Percentiles rank a stretch among this genome's conserved stretches.
Evolutionary conservation across 2,113 vertebrate genomes (phyloP).

Genomic region (Tyto alba): DNA sequence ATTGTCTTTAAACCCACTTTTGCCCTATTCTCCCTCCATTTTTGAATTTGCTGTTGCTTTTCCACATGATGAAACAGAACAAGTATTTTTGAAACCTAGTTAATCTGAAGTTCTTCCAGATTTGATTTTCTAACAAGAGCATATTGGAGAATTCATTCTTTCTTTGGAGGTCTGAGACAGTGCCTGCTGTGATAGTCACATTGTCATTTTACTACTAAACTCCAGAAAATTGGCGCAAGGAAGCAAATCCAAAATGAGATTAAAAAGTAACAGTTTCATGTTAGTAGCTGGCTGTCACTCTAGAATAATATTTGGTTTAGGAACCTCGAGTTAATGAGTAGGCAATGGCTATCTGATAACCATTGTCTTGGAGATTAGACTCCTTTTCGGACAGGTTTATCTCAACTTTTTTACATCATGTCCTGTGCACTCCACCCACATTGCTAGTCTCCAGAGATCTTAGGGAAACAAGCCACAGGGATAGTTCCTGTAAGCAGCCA

Average conservation of each 20-base stretch:
- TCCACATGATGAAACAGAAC: neutral
- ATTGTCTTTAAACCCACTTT: neutral
- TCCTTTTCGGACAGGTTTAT: constrained; percentile 11
- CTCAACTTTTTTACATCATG: neutral
- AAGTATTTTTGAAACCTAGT: neutral
- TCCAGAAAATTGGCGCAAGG: accelerated
- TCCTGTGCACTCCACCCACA: constrained; percentile 18
- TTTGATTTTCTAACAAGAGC: neutral
- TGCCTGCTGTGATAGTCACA: neutral
- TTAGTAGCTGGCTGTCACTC: neutral
- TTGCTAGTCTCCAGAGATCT: neutral
- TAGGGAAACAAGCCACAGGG: neutral
- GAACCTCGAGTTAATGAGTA: neutral
- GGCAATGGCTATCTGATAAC: neutral
- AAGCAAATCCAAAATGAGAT: neutral
- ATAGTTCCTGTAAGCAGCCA: neutral
- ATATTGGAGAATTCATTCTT: neutral
- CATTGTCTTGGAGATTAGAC: neutral
- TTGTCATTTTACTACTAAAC: neutral
- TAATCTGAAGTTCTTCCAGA: neutral
- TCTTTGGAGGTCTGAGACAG: neutral
- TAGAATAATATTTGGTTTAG: constrained; percentile 25
- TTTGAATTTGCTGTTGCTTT: neutral
- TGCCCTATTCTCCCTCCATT: neutral
- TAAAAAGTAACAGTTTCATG: neutral